Conservation (phyloP, 2,797 vertebrate genomes). For the Oreonectes daqikongensis region DNA sequence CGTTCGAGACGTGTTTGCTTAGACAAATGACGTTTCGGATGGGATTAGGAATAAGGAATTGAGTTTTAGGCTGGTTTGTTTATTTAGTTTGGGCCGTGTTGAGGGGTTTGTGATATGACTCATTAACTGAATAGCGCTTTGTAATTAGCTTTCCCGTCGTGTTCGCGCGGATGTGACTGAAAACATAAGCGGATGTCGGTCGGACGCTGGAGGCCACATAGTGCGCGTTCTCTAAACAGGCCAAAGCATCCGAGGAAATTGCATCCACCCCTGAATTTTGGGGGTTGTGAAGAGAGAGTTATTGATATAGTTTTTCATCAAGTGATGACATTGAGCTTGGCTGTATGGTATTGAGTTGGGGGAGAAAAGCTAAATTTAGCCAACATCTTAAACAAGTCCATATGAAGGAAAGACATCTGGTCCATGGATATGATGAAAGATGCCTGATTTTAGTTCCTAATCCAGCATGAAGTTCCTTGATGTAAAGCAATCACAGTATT, state of each 20-base stretch:
- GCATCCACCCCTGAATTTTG: conserved; percentile 46
- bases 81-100: conserved; percentile 9
- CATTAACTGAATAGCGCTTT: conserved; percentile 46
- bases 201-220: conserved; percentile 49
- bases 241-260: conserved; percentile 63
- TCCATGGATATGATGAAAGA: conserved; percentile 30
- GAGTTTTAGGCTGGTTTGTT: conserved; percentile 32
- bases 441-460: no score
- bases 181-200: conserved; percentile 1
- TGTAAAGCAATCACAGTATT: neutral
- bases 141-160: conserved; percentile 52
- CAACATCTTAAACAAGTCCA: conserved; percentile 30
- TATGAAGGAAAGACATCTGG: conserved; percentile 41
- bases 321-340: conserved; percentile 24
- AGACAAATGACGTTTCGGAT: conserved; percentile 39
- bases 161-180: conserved; percentile 43
- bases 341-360: conserved; percentile 20
- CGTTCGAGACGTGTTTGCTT: conserved; percentile 45
- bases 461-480: neutral
- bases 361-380: conserved; percentile 26
- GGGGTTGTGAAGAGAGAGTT: conserved; percentile 30
- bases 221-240: conserved; percentile 14
- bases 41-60: conserved; percentile 40
- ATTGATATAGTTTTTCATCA: conserved; percentile 15
- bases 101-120: conserved; percentile 7